A percentile compares a stretch with the other conserved stretches of the same genome.
These are phyloP conservation scores for Oenanthe oenanthe DNA, from an alignment of 2,113 vertebrate species.

Conservation along the genomic window DNA sequence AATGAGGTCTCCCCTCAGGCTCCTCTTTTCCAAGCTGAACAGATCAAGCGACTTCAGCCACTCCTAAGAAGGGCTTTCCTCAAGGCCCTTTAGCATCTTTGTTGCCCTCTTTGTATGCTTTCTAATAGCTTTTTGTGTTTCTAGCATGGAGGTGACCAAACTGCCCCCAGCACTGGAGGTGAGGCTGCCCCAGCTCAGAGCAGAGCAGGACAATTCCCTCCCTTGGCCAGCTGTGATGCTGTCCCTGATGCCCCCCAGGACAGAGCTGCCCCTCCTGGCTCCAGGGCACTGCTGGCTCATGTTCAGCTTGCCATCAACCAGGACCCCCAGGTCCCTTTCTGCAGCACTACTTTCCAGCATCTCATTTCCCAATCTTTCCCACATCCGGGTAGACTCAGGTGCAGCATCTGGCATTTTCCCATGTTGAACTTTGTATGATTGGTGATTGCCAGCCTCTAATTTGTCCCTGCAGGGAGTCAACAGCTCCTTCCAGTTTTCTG, in stretches of 20 bases:
- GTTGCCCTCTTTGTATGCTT: background rate
- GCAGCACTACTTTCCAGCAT: background rate
- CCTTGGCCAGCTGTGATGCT: fast-evolving
- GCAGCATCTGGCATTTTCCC: background rate
- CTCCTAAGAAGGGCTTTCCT: background rate
- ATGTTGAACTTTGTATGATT: background rate
- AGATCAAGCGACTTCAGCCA: background rate
- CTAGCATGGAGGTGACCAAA: background rate
- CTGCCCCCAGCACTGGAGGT: fast-evolving
- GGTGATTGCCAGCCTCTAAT: background rate
- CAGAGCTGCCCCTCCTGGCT: background rate
- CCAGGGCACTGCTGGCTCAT: background rate
- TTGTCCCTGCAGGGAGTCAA: background rate
- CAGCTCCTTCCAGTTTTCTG: background rate
- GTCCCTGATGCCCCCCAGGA: background rate
- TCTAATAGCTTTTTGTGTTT: background rate
- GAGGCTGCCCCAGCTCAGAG: background rate
- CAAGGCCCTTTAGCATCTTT: background rate
- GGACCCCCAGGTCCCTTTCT: fast-evolving
- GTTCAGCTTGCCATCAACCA: fast-evolving
- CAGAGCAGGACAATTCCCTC: background rate
- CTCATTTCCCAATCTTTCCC: background rate
- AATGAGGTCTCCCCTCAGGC: background rate
- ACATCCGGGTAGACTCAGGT: background rate
- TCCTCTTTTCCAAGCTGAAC: background rate